Conservation (phyloP, 1,140 invertebrate genomes). For the Drosophila ogumai region DNA sequence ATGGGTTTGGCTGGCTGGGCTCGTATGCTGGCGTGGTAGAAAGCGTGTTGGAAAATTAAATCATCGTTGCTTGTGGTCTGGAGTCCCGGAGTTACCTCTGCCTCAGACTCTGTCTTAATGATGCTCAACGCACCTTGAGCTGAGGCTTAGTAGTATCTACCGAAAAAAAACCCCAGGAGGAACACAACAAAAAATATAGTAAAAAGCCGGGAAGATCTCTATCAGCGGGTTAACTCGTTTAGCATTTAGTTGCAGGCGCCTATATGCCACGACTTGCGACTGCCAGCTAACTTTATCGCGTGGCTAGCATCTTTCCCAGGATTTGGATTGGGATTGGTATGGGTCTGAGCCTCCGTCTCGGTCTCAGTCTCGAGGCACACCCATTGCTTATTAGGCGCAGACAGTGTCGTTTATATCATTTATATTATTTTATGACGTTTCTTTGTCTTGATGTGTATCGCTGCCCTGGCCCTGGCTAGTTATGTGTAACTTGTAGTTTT, state of each 20-base stretch:
- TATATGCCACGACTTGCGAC: constrained; percentile 26
- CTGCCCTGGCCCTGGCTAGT: constrained; percentile 21
- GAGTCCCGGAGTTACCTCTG: constrained; percentile 25
- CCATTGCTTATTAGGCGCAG: constrained; percentile 76
- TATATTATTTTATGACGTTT: constrained; percentile 81
- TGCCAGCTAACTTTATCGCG: constrained; percentile 63
- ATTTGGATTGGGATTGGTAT: constrained; percentile 44
- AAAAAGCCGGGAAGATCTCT: constrained; percentile 69
- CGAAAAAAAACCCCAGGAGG: constrained; percentile 40
- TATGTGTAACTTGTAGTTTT: constrained; percentile 71
- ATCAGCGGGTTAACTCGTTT: constrained; percentile 84
- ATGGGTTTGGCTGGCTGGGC: constrained; percentile 5
- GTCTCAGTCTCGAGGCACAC: constrained; percentile 14
- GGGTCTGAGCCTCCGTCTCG: not conserved
- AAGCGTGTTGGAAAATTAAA: constrained; percentile 84
- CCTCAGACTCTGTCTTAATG: constrained; percentile 60
- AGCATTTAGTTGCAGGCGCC: constrained; percentile 84
- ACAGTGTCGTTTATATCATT: constrained; percentile 83
- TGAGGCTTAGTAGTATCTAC: constrained; percentile 69
- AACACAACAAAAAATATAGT: constrained; percentile 15
- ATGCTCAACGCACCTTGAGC: constrained; percentile 76
- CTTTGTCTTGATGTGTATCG: constrained; percentile 16
- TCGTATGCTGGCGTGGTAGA: constrained; percentile 73
- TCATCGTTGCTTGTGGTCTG: constrained; percentile 72
- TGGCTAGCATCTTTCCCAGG: constrained; percentile 79